Evolutionary conservation across 2,797 vertebrate species (phyloP), one percentile per base, ranked within the genome.

Genomic region (Monodelphis domestica): DNA sequence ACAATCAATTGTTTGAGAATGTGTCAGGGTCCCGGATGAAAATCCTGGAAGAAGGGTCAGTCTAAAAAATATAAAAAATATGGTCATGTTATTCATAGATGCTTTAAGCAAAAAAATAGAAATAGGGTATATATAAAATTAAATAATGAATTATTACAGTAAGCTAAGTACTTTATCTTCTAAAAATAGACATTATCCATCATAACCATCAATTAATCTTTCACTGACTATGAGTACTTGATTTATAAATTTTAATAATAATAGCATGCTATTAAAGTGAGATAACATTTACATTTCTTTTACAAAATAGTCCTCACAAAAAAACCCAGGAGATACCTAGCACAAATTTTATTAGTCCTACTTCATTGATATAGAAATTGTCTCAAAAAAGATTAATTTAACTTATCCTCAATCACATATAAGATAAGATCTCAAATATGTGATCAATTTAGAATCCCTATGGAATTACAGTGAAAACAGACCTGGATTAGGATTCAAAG

Each of bases 131-230:
- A n/a, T 94, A 96, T 96, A 78, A 96, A 97, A 96, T 93, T 87
- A 70, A 94, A 89, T 96, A 94, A 97, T 84, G 93, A 97, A 97
- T 94, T 93, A 63, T 87, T 95, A 90, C 53, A 95, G 55, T 96
- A 95, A 96, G 57, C 17, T 56, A 96, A 95, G 63, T 3, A 45
- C 21, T 84, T 5, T 15, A n/a, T 93, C 91, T 95, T 94, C 93
- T 91, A 94, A 96, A 96, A 97, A 94, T 93, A 94, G 92, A 5
- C 51, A 92, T 89, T 89, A 96, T 97, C 54, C 90, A 97, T 97
- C 96, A 96, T 95, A 90, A 94, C 78, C 96, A 91, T 93, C 91
- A 89, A 96, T 54, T 53, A 87, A 59, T 56, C 38, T 88, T 93
- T 94, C 89, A 90, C 87, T 93, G 92, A 96, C 90, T 87, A 45